Evolutionary conservation across 2,797 vertebrate species (phyloP), one percentile per base, ranked within the genome.

Genomic region (Menidia menidia): DNA sequence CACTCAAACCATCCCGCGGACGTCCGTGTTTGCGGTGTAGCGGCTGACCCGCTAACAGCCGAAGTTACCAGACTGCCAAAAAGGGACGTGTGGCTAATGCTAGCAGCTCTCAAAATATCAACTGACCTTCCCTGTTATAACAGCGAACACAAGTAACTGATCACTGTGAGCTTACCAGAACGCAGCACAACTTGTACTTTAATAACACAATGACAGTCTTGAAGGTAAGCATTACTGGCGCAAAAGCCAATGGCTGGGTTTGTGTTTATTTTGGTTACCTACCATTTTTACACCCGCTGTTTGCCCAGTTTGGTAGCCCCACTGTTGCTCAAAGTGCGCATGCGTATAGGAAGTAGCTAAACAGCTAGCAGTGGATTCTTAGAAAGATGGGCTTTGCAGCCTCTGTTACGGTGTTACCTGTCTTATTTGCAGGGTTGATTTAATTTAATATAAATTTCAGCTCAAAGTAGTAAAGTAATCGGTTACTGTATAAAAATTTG

Each of bases 211-310:
- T 45, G 16, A 30, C 13, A 60, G 48, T 43, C 14, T 1, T 64
- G 18, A n/a, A 51, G 18, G 65, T 51, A 32, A 79, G 76, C 69
- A 71, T 14, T 30, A 31, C 1, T 58, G 75, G 68, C 64, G 78
- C 66, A 56, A 76, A 53, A 63, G 53, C 45, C 83, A 64, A 32
- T 43, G 78, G 30, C 83, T 31, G 69, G 81, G 86, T 91, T 91
- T 81, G 79, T 88, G 89, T 91, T 93, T 93, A 92, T 92, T 92
- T 93, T 90, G 91, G 81, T 93, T 89, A 96, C 96, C 95, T 96
- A 97, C 96, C 96, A 97, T 97, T 95, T 96, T 96, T 93, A 95
- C 95, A 92, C 94, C 94, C 94, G 95, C 95, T 93, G 94, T 93
- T 94, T 93, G 84, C 93, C 93, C 94, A 96, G 94, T 95, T 95